Percentiles rank a stretch among this genome's conserved stretches.
phyloP scores from a whole-genome alignment of 2,888 invertebrate species.

The Doris montereyensis region DNA sequence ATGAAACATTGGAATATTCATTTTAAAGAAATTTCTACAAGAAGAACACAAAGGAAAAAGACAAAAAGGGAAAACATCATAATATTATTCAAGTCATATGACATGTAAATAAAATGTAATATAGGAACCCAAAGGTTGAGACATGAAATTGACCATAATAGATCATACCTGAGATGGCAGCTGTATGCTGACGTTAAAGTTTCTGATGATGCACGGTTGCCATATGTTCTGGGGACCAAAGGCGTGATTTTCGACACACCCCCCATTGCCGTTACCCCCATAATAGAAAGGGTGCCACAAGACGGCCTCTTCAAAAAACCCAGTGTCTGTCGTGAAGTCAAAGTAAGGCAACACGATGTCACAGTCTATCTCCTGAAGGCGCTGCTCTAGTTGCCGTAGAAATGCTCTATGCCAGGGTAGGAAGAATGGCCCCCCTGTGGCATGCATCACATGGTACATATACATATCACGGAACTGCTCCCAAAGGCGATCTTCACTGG shows the following conservation, averaged over 20 bases:
- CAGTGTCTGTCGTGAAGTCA: conserved; percentile 69
- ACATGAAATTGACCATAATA: too few relatives aligned
- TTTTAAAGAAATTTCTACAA: too few relatives aligned
- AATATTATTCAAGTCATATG: too few relatives aligned
- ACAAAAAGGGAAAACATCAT: too few relatives aligned
- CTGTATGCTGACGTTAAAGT: conserved; percentile 62
- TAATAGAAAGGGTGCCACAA: conserved; percentile 70
- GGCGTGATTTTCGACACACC: conserved; percentile 67
- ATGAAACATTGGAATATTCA: too few relatives aligned
- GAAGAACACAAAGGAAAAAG: too few relatives aligned
- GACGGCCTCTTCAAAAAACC: conserved; percentile 62
- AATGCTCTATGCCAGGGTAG: conserved; percentile 69
- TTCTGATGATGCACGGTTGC: conserved; percentile 65
- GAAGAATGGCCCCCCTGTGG: conserved; percentile 62
- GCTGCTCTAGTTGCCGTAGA: conserved; percentile 64
- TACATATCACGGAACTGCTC: conserved; percentile 65
- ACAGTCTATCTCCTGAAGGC: conserved; percentile 67
- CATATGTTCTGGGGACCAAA: conserved; percentile 66
- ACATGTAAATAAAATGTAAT: too few relatives aligned
- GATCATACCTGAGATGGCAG: conserved; percentile 58
- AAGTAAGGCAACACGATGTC: conserved; percentile 68
- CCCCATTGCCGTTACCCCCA: conserved; percentile 61
- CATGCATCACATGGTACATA: conserved; percentile 65
- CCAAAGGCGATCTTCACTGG: conserved; percentile 60
- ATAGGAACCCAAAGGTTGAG: too few relatives aligned